Base-by-base conservation (phyloP, 2,888 invertebrate genomes). In the Epistrophe grossulariae region DNA sequence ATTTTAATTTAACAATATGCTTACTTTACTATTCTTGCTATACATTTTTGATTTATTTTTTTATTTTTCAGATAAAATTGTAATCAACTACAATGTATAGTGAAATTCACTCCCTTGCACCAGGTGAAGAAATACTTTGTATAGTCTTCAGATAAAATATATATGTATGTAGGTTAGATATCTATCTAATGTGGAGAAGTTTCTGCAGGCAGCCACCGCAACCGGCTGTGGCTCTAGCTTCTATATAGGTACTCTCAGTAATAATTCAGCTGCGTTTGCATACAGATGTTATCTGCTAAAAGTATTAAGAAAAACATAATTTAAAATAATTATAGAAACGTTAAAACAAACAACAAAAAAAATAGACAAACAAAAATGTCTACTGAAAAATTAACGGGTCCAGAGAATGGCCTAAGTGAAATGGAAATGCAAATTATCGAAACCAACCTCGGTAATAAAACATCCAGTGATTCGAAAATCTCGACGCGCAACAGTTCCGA, bases 401-500 rank as follows among this genome's bases (percentile, higher is more conserved):
- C 59, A 10, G 74, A 62, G 4, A 45, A 68, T 24, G 82, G 73
- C 1, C 17, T 68, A 4, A n/a, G 50, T n/a, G 87, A 79, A 28
- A 72, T 87, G 60, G 83, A 87, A 66, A 83, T 87, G 87, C 87
- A 87, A 64, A 52, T 35, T 7, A 17, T 64, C 40, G 83, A 87
- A 8, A 40, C 60, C 52, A 48, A 71, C 15, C n/a, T 79, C 8
- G 64, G 64, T 19, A 79, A 31, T 19, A 79, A 85, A 73, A 50
- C 57, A 24, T 89, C 88, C 79, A 90, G 45, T 81, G 84, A 77
- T 84, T 88, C 77, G 4, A 91, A 91, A 1, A 62, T 90, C 0
- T 90, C 91, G 7, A 91, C 91, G 66, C 90, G 92, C 11, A 92
- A 91, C 83, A 91, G 91, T 83, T 92, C 91, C 6, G 92, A 92